These are phyloP conservation scores for Mesoligia furuncula DNA, from an alignment of 2,888 invertebrate species.

Conservation along the genomic window DNA sequence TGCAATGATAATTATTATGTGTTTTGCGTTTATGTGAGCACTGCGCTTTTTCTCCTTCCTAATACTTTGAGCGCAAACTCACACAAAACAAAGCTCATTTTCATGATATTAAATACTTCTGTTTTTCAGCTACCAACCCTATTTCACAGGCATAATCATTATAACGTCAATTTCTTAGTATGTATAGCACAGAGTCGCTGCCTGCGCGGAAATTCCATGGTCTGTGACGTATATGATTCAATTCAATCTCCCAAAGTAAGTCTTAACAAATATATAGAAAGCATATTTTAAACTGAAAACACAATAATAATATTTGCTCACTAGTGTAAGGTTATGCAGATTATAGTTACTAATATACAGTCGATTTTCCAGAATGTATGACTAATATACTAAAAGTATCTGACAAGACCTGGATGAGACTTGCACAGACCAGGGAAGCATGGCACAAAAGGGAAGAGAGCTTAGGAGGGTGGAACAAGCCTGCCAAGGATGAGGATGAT, in stretches of 20 bases:
- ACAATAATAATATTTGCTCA: conserved; percentile 12
- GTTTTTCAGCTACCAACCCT: neutral
- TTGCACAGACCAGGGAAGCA: neutral
- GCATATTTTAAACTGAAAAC: neutral
- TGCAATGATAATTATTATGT: neutral
- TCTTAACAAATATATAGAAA: neutral
- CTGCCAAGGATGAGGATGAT: neutral
- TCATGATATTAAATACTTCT: neutral
- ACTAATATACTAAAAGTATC: neutral
- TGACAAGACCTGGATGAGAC: neutral
- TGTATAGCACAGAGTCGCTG: neutral
- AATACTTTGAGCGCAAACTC: conserved; percentile 33
- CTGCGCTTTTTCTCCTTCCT: neutral
- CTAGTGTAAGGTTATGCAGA: conserved; percentile 16
- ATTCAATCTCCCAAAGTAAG: neutral
- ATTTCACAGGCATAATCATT: neutral
- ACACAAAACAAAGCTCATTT: neutral
- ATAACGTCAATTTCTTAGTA: neutral
- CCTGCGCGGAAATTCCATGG: neutral
- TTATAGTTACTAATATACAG: neutral
- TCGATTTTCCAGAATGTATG: neutral
- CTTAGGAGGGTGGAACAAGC: neutral
- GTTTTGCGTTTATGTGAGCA: neutral
- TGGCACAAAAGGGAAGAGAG: neutral
- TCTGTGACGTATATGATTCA: neutral